Percentiles rank a stretch among this genome's conserved stretches.
Conservation (phyloP, 2,888 invertebrate species). For the Malacosoma neustria region DNA sequence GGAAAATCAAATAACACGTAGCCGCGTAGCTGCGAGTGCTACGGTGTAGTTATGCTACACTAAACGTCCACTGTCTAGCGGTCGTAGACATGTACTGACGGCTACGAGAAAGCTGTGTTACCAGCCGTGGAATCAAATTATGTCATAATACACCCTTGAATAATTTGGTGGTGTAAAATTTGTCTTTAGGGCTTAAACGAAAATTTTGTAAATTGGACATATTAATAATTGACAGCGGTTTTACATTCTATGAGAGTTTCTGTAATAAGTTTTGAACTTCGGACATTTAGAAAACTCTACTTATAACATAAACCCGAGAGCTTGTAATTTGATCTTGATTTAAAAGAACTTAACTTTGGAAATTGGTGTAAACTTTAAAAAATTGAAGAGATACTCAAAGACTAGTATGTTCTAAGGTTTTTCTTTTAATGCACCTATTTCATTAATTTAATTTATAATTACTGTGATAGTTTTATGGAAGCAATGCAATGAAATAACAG, state of each 20-base stretch:
- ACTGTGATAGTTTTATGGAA: too few relatives aligned
- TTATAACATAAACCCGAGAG: too few relatives aligned
- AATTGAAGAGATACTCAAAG: too few relatives aligned
- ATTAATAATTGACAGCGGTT: not conserved
- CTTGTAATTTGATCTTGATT: too few relatives aligned
- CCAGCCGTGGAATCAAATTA: slow-evolving; percentile 37
- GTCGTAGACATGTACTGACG: slow-evolving; percentile 31
- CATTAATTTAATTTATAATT: too few relatives aligned
- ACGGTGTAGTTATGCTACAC: slow-evolving; percentile 38
- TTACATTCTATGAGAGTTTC: slow-evolving; percentile 6
- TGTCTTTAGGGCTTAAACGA: slow-evolving; percentile 12
- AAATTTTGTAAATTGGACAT: slow-evolving; percentile 4
- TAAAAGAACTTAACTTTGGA: too few relatives aligned
- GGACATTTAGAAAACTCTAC: too few relatives aligned
- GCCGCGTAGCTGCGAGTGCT: slow-evolving; percentile 27
- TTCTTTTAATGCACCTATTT: too few relatives aligned
- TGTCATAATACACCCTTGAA: slow-evolving; percentile 28
- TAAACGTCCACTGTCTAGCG: slow-evolving; percentile 32
- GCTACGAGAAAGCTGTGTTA: slow-evolving; percentile 23
- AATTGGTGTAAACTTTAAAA: too few relatives aligned
- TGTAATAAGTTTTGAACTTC: slow-evolving; percentile 12
- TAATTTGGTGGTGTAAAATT: slow-evolving; percentile 23
- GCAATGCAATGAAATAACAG: too few relatives aligned
- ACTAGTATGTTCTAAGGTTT: too few relatives aligned
- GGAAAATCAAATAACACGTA: slow-evolving; percentile 15